Evolutionary conservation across 2,888 invertebrate genomes (phyloP).

Genomic region (Athalia cordata): DNA sequence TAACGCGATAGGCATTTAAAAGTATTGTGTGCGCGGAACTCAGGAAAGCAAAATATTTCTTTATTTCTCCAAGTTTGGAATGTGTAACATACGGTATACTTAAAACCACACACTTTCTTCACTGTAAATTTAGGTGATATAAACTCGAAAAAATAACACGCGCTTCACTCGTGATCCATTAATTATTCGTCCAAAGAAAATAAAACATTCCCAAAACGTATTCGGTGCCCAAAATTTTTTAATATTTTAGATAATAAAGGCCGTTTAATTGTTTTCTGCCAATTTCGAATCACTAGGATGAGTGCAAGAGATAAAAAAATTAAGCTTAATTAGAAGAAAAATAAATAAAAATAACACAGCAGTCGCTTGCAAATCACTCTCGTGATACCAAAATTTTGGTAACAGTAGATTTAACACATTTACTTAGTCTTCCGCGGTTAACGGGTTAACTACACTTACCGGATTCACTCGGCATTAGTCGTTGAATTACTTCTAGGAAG

Average conservation of each 20-base stretch:
- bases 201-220: too few species aligned
- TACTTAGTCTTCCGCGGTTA: not conserved
- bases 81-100: constrained; percentile 13
- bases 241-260: too few species aligned
- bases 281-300: not conserved
- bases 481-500: not conserved
- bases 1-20: too few species aligned
- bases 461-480: not conserved
- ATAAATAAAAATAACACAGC: too few species aligned
- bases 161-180: not conserved
- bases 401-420: constrained; percentile 8
- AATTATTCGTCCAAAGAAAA: too few species aligned
- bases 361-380: not conserved
- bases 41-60: constrained; percentile 7
- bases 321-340: too few species aligned
- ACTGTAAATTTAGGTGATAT: constrained; percentile 11
- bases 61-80: constrained; percentile 31
- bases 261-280: too few species aligned
- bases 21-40: too few species aligned
- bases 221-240: too few species aligned
- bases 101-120: constrained; percentile 33
- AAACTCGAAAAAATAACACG: not conserved
- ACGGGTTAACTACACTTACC: not conserved
- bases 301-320: too few species aligned
- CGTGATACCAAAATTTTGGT: not conserved